Evolutionary conservation across 2,113 vertebrate species (phyloP).

Genomic region (Elaphurus davidianus): DNA sequence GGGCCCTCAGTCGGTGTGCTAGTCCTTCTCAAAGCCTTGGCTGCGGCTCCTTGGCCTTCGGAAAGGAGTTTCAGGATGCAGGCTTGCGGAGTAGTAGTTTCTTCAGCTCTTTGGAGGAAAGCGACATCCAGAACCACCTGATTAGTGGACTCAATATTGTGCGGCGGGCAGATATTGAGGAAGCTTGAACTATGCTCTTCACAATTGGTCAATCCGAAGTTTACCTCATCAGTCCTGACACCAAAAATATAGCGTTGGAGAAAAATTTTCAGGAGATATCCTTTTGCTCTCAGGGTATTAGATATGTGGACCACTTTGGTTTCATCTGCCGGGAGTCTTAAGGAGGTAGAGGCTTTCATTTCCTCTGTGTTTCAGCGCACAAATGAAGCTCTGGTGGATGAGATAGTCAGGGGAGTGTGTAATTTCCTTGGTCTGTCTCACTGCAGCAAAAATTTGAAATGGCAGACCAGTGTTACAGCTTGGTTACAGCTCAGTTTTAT

Average conservation of each 20-base stretch:
- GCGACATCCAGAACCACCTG: constrained; percentile 84
- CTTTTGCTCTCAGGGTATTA: constrained; percentile 94
- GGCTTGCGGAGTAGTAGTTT: constrained; percentile 80
- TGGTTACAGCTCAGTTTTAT: neutral
- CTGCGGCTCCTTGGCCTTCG: constrained; percentile 83
- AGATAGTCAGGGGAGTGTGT: neutral
- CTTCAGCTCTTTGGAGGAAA: constrained; percentile 89
- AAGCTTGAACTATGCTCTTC: constrained; percentile 98
- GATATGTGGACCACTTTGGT: neutral
- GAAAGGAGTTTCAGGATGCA: constrained; percentile 82
- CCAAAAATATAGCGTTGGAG: constrained; percentile 95
- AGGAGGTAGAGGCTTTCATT: neutral
- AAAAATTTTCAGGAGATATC: constrained; percentile 99
- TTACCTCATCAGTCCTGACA: constrained; percentile 97
- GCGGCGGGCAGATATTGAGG: constrained; percentile 92
- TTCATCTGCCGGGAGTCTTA: neutral
- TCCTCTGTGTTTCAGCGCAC: neutral
- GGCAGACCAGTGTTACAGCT: neutral
- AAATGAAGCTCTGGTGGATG: neutral
- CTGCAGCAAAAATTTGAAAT: neutral
- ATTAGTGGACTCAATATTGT: constrained; percentile 84
- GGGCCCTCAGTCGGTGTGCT: constrained; percentile 76
- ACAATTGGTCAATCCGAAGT: constrained; percentile 96
- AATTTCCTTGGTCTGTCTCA: neutral
- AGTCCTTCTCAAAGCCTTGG: constrained; percentile 82